phyloP scores from a whole-genome alignment of 2,797 vertebrate genomes.

The Parauchenoglanis punctatus region DNA sequence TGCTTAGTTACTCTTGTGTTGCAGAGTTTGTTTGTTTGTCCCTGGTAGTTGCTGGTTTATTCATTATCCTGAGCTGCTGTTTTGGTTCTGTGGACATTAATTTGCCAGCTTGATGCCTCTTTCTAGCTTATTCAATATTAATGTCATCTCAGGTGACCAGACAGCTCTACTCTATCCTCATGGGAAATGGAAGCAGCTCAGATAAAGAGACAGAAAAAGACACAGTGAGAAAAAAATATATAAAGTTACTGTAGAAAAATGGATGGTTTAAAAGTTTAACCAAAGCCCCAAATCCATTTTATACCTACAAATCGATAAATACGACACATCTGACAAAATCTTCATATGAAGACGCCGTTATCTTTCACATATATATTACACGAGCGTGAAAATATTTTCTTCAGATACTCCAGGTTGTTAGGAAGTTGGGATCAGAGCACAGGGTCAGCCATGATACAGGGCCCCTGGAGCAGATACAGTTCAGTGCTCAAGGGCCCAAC shows the following conservation, averaged over 20 bases:
- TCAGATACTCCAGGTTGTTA: no score
- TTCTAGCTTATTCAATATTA: conserved; percentile 69
- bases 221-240: background rate
- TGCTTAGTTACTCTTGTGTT: background rate
- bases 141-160: conserved; percentile 68
- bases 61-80: conserved; percentile 54
- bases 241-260: background rate
- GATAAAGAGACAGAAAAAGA: background rate
- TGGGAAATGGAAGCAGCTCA: conserved; percentile 50
- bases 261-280: conserved; percentile 20
- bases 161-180: conserved; percentile 57
- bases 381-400: no score
- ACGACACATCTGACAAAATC: conserved; percentile 44
- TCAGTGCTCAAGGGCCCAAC: no score
- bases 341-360: conserved; percentile 37
- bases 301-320: conserved; percentile 47
- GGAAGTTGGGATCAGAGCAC: no score
- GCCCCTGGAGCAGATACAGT: no score
- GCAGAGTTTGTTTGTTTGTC: background rate
- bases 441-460: no score
- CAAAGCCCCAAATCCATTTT: conserved; percentile 49
- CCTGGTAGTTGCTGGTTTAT: conserved; percentile 44
- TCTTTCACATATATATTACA: no score
- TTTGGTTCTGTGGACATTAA: conserved; percentile 64
- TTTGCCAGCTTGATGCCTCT: conserved; percentile 57